Evolutionary conservation across 2,888 invertebrate genomes (phyloP).

Genomic region (Alviniconcha strummeri): DNA sequence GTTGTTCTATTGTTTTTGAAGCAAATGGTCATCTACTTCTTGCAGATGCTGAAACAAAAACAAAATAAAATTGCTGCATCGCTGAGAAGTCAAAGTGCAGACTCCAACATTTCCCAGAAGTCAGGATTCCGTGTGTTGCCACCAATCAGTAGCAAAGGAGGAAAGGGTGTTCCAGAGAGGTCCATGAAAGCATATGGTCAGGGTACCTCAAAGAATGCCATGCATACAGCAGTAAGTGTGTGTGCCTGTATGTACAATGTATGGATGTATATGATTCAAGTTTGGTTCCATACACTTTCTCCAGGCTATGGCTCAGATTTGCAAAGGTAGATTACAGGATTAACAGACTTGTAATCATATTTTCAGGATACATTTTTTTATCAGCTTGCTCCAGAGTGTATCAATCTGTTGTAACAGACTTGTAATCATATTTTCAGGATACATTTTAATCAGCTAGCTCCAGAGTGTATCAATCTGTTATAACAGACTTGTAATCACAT

Average conservation of each 20-base stretch:
- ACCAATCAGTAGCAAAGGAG: not conserved
- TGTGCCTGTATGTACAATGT: too few relatives aligned
- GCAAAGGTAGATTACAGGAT: not conserved
- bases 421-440: too few relatives aligned
- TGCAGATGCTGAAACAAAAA: conserved; percentile 23
- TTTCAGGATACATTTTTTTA: not conserved
- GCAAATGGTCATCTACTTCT: too few relatives aligned
- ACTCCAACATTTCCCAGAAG: not conserved
- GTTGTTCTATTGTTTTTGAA: too few relatives aligned
- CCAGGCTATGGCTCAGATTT: not conserved
- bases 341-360: not conserved
- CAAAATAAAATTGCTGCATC: conserved; percentile 14
- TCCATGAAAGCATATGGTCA: conserved; percentile 8
- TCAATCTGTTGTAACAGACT: too few relatives aligned
- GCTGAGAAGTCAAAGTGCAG: conserved; percentile 9
- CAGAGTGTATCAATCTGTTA: too few relatives aligned
- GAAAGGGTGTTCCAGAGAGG: not conserved
- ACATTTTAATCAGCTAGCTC: too few relatives aligned
- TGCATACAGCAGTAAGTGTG: not conserved
- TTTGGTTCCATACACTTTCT: not conserved
- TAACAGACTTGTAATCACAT: too few relatives aligned
- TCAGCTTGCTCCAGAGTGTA: too few relatives aligned
- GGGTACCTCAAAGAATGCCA: not conserved
- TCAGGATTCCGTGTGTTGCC: not conserved
- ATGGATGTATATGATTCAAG: too few relatives aligned